These are phyloP conservation scores for Adelosebastes latens DNA, from an alignment of 2,797 vertebrate species.

Conservation along the genomic window DNA sequence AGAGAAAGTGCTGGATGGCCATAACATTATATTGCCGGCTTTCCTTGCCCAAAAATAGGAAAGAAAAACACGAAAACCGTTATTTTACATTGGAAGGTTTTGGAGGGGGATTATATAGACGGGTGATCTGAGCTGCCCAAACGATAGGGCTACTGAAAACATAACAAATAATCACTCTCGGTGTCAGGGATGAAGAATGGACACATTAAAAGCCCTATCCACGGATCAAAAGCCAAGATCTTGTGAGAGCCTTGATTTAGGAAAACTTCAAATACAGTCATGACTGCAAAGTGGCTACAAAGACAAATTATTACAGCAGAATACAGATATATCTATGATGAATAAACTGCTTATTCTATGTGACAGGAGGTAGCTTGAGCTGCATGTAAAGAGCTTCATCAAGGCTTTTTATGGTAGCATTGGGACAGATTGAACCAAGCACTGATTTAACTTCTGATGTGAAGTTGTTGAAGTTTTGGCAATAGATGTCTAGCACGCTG, in stretches of 20 bases:
- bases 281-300: constrained; percentile 20
- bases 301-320: constrained; percentile 44
- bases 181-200: constrained; percentile 75
- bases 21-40: constrained; percentile 76
- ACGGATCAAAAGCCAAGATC: constrained; percentile 63
- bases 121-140: constrained; percentile 66
- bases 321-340: constrained; percentile 29
- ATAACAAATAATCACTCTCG: constrained; percentile 79
- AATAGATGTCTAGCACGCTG: background rate
- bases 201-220: constrained; percentile 68
- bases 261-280: constrained; percentile 54
- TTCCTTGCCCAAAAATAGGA: constrained; percentile 83
- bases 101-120: constrained; percentile 73
- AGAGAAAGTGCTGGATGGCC: constrained; percentile 66
- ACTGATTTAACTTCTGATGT: background rate
- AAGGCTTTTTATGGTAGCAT: constrained; percentile 2
- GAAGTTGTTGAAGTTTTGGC: background rate
- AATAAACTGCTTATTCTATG: constrained; percentile 39
- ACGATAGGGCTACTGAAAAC: constrained; percentile 76
- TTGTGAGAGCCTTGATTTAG: constrained; percentile 52
- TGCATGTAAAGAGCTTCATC: constrained; percentile 27
- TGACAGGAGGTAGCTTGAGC: constrained; percentile 19
- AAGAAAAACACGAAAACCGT: constrained; percentile 86
- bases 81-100: constrained; percentile 80
- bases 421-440: background rate